These are phyloP conservation scores for Volucella bombylans DNA, from an alignment of 2,888 invertebrate species.

Conservation along the genomic window DNA sequence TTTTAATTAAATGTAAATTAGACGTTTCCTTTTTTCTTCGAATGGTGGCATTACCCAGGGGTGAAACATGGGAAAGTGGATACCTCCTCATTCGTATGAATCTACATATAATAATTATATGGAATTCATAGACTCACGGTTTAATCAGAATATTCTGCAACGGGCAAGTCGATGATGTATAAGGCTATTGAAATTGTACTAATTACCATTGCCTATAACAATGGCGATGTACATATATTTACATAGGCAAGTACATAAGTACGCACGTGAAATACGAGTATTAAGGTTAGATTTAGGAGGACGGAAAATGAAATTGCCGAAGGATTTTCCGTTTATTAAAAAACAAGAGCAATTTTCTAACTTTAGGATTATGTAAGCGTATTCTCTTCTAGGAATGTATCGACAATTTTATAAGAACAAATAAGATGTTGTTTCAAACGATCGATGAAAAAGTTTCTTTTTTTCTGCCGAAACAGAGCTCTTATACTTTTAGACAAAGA, in stretches of 20 bases:
- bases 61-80: background rate
- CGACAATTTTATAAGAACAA: too few species aligned
- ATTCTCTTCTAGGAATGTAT: too few species aligned
- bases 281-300: too few species aligned
- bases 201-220: constrained; percentile 6
- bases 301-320: too few species aligned
- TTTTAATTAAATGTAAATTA: constrained; percentile 25
- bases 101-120: constrained; percentile 14
- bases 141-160: background rate
- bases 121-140: constrained; percentile 23
- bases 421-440: too few species aligned
- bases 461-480: too few species aligned
- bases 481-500: too few species aligned
- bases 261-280: too few species aligned
- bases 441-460: too few species aligned
- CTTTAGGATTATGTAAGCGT: too few species aligned
- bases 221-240: background rate
- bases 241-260: background rate
- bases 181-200: background rate
- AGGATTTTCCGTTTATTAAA: too few species aligned
- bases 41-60: background rate
- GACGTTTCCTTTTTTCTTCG: background rate
- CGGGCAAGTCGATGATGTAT: background rate
- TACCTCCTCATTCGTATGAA: background rate
- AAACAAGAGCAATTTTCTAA: too few species aligned